A percentile compares a stretch with the other conserved stretches of the same genome.
These are phyloP conservation scores for Marisa cornuarietis DNA, from an alignment of 1,140 invertebrate species.

Conservation along the genomic window DNA sequence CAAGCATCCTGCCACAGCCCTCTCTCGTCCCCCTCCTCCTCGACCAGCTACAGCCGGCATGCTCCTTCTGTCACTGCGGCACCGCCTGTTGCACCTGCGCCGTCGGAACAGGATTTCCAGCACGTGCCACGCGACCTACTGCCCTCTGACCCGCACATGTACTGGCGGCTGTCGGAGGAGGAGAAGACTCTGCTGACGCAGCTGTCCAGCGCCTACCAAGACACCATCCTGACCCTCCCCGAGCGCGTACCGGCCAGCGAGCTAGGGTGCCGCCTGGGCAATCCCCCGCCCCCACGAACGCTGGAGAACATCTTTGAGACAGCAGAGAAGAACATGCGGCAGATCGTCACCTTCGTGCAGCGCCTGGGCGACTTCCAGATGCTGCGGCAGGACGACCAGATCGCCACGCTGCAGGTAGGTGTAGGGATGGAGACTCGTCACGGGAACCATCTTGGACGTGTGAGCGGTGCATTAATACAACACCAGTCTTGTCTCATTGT, in stretches of 20 bases:
- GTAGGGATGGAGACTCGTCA: not conserved
- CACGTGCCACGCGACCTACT: slow-evolving; percentile 19
- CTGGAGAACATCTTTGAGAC: slow-evolving; percentile 47
- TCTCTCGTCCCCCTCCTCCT: not conserved
- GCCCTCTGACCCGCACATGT: slow-evolving; percentile 35
- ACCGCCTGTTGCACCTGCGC: no score
- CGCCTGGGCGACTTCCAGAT: slow-evolving; percentile 44
- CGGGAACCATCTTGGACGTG: no score
- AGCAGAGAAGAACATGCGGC: slow-evolving; percentile 42
- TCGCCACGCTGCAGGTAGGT: slow-evolving; percentile 42
- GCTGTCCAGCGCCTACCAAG: slow-evolving; percentile 35
- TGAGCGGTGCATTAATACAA: no score
- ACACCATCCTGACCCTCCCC: slow-evolving; percentile 17
- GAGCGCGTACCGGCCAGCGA: slow-evolving; percentile 27
- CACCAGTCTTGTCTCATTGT: no score
- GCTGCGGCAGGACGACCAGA: slow-evolving; percentile 47
- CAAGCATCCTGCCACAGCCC: not conserved
- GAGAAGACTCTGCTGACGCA: slow-evolving; percentile 39
- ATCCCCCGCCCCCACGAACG: not conserved
- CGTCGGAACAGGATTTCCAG: slow-evolving; percentile 5
- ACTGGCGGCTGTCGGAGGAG: slow-evolving; percentile 29
- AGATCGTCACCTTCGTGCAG: slow-evolving; percentile 51
- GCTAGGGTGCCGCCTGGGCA: slow-evolving; percentile 27
- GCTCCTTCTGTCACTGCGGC: no score
- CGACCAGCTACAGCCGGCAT: not conserved